Evolutionary conservation across 92 coral and sea anemone genomes (phyloP).

Genomic region (Siderastrea radians): DNA sequence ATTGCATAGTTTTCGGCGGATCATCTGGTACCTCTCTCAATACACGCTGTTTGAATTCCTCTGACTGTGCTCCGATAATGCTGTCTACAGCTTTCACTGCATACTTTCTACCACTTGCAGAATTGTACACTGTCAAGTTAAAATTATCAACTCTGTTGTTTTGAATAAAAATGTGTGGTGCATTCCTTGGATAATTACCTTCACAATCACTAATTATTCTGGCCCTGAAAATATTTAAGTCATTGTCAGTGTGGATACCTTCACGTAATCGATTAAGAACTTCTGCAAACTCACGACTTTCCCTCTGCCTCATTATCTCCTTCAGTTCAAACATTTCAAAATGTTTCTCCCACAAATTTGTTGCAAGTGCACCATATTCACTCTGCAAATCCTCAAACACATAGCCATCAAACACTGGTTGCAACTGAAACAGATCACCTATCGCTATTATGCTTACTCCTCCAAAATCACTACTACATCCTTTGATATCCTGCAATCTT

Average conservation of each 20-base stretch:
- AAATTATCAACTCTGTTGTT: slow-evolving; percentile 2
- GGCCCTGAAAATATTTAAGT: slow-evolving; percentile 10
- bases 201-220: not conserved
- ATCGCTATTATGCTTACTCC: slow-evolving; percentile 56
- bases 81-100: slow-evolving; percentile 16
- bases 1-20: slow-evolving; percentile 41
- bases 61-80: slow-evolving; percentile 28
- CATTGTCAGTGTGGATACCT: slow-evolving; percentile 47
- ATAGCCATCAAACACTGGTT: slow-evolving; percentile 54
- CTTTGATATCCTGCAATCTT: slow-evolving; percentile 53
- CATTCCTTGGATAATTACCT: not conserved
- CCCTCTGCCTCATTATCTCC: slow-evolving; percentile 64
- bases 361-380: slow-evolving; percentile 32
- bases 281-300: slow-evolving; percentile 59
- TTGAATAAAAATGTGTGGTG: slow-evolving; percentile 23
- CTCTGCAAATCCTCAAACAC: slow-evolving; percentile 41
- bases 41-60: not conserved
- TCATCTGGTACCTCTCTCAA: slow-evolving; percentile 19
- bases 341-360: slow-evolving; percentile 46
- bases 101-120: slow-evolving; percentile 12
- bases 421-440: slow-evolving; percentile 64
- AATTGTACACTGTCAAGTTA: slow-evolving; percentile 15
- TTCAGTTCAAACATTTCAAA: slow-evolving; percentile 52
- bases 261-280: slow-evolving; percentile 45
- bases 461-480: slow-evolving; percentile 56